Percentiles rank a stretch among this genome's conserved stretches.
phyloP scores from a whole-genome alignment of 2,888 invertebrate species.

The Fragum whitleyi region DNA sequence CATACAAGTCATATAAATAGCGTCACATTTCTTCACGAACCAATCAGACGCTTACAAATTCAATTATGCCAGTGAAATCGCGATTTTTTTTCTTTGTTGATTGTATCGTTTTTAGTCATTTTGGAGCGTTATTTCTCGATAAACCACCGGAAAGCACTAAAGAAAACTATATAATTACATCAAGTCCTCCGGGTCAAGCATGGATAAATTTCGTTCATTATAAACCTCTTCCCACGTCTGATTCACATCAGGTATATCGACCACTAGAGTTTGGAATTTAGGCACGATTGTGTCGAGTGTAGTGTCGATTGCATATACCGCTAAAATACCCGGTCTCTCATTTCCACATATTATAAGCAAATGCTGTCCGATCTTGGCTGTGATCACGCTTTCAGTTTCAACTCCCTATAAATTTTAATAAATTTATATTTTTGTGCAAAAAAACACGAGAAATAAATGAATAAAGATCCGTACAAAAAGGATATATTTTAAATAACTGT shows the following conservation, averaged over 20 bases:
- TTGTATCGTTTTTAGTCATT: too few species aligned
- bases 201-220: slow-evolving; percentile 56
- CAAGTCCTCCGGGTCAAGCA: slow-evolving; percentile 73
- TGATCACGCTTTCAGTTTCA: not conserved
- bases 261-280: slow-evolving; percentile 68
- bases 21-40: too few species aligned
- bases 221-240: slow-evolving; percentile 68
- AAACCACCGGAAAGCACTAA: too few species aligned
- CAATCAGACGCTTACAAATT: too few species aligned
- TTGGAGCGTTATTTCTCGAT: too few species aligned
- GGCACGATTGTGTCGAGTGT: slow-evolving; percentile 51
- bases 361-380: slow-evolving; percentile 33
- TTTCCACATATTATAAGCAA: slow-evolving; percentile 72
- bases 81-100: too few species aligned
- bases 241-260: slow-evolving; percentile 38
- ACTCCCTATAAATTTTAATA: not conserved
- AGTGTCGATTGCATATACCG: slow-evolving; percentile 69
- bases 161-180: slow-evolving; percentile 47
- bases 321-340: slow-evolving; percentile 75
- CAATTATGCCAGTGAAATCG: too few species aligned
- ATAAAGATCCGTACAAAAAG: too few species aligned
- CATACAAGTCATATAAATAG: too few species aligned
- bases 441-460: too few species aligned
- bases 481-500: too few species aligned
- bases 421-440: too few species aligned